Conservation (phyloP, 2,113 vertebrate genomes). For the Phaetusa simplex region DNA sequence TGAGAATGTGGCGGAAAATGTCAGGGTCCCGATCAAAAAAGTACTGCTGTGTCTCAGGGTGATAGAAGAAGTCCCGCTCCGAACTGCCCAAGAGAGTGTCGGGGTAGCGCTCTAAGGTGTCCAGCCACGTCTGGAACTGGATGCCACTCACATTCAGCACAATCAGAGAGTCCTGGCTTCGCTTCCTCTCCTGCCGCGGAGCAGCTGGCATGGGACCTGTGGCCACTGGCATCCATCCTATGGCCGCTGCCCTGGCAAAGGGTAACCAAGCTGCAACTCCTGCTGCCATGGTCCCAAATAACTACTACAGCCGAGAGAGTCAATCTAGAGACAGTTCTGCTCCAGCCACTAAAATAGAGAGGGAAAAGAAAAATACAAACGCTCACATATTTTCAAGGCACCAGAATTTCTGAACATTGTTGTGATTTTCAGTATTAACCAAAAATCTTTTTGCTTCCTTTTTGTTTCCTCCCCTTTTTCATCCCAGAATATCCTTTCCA, state of each 20-base stretch:
- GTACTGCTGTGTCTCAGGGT: conserved; percentile 90
- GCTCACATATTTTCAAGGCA: neutral
- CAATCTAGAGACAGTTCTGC: conserved; percentile 30
- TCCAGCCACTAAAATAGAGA: conserved; percentile 48
- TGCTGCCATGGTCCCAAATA: conserved; percentile 84
- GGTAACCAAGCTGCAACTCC: conserved; percentile 96
- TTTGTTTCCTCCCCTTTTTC: neutral
- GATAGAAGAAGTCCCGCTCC: conserved; percentile 95
- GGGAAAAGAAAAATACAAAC: conserved; percentile 37
- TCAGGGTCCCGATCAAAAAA: conserved; percentile 98
- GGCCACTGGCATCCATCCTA: conserved; percentile 98
- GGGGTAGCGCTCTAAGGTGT: conserved; percentile 93
- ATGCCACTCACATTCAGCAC: conserved; percentile 93
- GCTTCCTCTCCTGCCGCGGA: conserved; percentile 80
- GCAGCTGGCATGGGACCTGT: conserved; percentile 89
- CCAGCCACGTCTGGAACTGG: conserved; percentile 94
- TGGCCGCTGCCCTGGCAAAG: conserved; percentile 93
- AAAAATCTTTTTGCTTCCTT: neutral
- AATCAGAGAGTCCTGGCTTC: conserved; percentile 84
- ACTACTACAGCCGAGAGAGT: conserved; percentile 29
- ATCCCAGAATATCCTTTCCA: neutral
- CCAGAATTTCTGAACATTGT: neutral
- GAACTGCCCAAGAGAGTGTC: conserved; percentile 96
- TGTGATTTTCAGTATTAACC: neutral
- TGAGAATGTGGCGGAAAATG: conserved; percentile 94